Evolutionary conservation across 2,113 vertebrate genomes (phyloP).

Genomic region (Tympanuchus pallidicinctus): DNA sequence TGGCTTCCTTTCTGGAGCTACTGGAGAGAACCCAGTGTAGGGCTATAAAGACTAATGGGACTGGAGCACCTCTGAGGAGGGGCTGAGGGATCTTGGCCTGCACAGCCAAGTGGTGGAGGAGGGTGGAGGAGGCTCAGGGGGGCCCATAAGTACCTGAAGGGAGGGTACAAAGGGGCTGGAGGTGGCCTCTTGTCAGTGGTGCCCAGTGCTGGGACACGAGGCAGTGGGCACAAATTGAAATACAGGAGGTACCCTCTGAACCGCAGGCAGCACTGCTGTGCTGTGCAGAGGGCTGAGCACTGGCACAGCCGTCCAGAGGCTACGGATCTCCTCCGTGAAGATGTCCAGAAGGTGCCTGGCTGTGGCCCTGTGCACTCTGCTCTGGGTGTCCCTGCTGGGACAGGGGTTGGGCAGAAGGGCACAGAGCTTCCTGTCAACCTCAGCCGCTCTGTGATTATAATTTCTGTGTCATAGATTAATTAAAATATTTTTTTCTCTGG

Average conservation of each 20-base stretch:
- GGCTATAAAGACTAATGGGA: neutral
- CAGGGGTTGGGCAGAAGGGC: neutral
- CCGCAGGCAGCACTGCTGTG: no score
- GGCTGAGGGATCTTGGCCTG: neutral
- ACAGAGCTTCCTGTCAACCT: neutral
- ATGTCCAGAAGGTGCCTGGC: neutral
- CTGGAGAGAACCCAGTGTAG: neutral
- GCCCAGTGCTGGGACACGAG: no score
- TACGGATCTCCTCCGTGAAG: neutral
- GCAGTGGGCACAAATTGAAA: no score
- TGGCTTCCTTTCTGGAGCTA: neutral
- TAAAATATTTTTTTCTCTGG: neutral
- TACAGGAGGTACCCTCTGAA: no score
- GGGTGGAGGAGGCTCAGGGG: neutral
- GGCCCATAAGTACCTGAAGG: neutral
- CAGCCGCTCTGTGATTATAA: neutral
- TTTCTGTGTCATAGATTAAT: neutral
- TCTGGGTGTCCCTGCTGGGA: neutral
- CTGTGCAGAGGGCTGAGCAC: no score
- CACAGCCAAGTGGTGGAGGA: no score
- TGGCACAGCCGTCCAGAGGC: no score
- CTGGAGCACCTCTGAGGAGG: neutral
- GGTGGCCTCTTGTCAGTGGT: no score
- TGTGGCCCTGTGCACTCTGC: neutral
- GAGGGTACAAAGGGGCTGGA: no score